Evolutionary conservation across 2,113 vertebrate genomes (phyloP).

Genomic region (Nothoprocta perdicaria): DNA sequence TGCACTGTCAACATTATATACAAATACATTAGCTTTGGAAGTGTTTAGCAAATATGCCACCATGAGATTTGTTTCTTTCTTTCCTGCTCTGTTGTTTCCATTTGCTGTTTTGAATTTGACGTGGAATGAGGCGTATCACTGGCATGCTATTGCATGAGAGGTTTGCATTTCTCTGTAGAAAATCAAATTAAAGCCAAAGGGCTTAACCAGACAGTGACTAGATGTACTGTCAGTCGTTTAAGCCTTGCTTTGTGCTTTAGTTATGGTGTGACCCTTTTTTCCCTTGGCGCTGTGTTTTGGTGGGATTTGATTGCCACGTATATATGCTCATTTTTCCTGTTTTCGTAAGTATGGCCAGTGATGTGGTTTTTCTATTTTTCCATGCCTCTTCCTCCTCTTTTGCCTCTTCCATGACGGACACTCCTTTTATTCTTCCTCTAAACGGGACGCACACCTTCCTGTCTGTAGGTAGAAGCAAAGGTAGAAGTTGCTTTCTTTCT

Average conservation of each 20-base stretch:
- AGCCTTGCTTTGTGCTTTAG: slow-evolving; percentile 22
- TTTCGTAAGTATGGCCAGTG: slow-evolving; percentile 44
- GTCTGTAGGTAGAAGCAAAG: slow-evolving; percentile 97
- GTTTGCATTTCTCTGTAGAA: slow-evolving; percentile 56
- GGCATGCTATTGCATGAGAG: slow-evolving; percentile 65
- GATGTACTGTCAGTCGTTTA: slow-evolving; percentile 12
- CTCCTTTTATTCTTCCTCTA: slow-evolving; percentile 67
- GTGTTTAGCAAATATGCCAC: slow-evolving; percentile 51
- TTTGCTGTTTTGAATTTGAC: slow-evolving; percentile 41
- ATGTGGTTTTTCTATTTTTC: slow-evolving; percentile 65
- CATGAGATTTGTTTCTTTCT: slow-evolving; percentile 20
- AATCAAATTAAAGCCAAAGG: slow-evolving; percentile 34
- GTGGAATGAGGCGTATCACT: slow-evolving; percentile 53
- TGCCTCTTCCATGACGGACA: slow-evolving; percentile 74
- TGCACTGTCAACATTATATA: slow-evolving; percentile 38
- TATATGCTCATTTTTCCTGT: not conserved
- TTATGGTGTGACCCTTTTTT: slow-evolving; percentile 3
- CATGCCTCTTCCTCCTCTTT: slow-evolving; percentile 68
- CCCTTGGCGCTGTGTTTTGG: not conserved
- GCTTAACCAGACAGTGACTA: slow-evolving; percentile 42
- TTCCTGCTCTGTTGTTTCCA: slow-evolving; percentile 43
- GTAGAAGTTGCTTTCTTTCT: slow-evolving; percentile 84
- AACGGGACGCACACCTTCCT: slow-evolving; percentile 78
- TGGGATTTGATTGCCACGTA: not conserved
- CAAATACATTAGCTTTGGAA: slow-evolving; percentile 42